phyloP scores from a whole-genome alignment of 2,113 vertebrate genomes.

The Crotalus helleri region DNA sequence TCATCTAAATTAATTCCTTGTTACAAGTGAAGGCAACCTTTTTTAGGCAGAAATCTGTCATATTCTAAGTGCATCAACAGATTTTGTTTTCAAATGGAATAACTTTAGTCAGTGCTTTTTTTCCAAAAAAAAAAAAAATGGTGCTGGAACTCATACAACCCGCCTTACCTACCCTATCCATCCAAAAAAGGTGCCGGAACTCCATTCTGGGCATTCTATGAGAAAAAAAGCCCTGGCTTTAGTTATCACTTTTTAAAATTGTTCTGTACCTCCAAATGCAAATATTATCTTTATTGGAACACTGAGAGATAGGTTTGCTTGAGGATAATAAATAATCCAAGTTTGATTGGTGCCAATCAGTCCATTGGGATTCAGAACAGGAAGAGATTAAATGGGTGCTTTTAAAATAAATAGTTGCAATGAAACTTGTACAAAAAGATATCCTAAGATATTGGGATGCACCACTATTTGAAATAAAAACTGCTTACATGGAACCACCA shows the following conservation, averaged over 20 bases:
- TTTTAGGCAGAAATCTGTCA: background rate
- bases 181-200: no score
- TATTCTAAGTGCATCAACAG: background rate
- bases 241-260: background rate
- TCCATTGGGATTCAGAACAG: background rate
- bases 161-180: no score
- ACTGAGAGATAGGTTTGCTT: background rate
- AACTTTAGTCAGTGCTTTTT: background rate
- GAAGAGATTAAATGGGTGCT: background rate
- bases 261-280: background rate
- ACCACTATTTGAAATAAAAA: background rate
- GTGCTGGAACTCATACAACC: no score
- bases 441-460: background rate
- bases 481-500: background rate
- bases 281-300: background rate
- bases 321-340: background rate
- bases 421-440: background rate
- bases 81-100: background rate
- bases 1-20: background rate
- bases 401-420: background rate
- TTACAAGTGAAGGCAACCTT: background rate
- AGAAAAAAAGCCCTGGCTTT: no score
- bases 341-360: background rate
- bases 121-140: no score
- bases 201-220: no score